Evolutionary conservation across 1,140 invertebrate genomes (phyloP), one percentile per base, ranked within the genome.

Genomic region (Apis cerana): DNA sequence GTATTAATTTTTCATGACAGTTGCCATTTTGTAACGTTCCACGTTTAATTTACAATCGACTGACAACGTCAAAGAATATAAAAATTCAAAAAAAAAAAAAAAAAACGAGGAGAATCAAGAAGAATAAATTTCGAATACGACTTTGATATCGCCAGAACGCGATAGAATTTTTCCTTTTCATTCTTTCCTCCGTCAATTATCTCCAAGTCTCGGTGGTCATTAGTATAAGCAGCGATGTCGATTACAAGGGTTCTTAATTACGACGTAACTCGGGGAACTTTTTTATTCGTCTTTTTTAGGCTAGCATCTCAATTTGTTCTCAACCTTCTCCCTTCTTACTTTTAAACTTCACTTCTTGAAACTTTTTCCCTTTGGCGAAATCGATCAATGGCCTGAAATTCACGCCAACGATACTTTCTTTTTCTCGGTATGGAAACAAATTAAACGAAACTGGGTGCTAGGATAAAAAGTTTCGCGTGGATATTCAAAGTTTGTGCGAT

Each of bases 161-260:
- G 58, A 87, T 80, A 75, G 72, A 80, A 87, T 83, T 80, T 56
- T 58, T 23, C 33, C 58, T 80, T 64, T 27, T 76, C 59, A 75
- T 75, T 69, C 69, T 27, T 48, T 21, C 56, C 62, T 67, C 52
- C 48, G 48, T 56, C 69, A 61, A 52, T 59, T 43, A 48, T 61
- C 50, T 59, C 54, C 21, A 48, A 50, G 50, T 70, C 76, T 75
- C 72, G 33, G 74, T 70, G 80, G 77, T 90, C 83, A 74, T 86
- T 87, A 85, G 79, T 85, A 67, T 87, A 80, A 86, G 70, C 80
- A 85, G 67, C 58, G 69, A 88, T 84, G 85, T 81, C 81, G 84
- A 89, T 88, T 88, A 89, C 84, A 84, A 85, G 75, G 23, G 43
- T 78, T 62, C 76, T 83, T 89, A 88, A 89, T 89, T 89, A 85